Conservation (phyloP, 2,888 invertebrate genomes). For the Tuberolachnus salignus region DNA sequence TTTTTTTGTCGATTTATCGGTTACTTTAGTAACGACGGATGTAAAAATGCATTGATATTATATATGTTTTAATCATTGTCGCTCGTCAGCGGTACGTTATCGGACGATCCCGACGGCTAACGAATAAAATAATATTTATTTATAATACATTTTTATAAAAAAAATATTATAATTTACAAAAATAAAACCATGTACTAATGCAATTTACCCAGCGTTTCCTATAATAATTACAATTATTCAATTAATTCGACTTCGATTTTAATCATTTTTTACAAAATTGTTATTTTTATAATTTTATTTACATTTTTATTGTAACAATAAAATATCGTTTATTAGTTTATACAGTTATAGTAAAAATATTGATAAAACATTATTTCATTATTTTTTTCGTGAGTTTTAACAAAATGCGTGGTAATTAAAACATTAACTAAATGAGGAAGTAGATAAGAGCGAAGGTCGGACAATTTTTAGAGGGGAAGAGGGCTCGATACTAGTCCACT, state of each 20-base stretch:
- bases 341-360: background rate
- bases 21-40: too few relatives aligned
- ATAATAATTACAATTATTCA: conserved; percentile 12
- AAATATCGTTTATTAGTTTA: background rate
- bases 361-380: conserved; percentile 1
- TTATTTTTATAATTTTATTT: conserved; percentile 3
- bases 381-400: conserved; percentile 6
- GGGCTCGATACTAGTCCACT: background rate
- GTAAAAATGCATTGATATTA: too few relatives aligned
- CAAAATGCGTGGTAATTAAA: background rate
- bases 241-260: background rate
- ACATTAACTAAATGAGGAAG: background rate
- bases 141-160: too few relatives aligned
- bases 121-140: too few relatives aligned
- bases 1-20: too few relatives aligned
- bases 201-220: background rate
- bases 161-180: background rate
- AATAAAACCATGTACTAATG: background rate
- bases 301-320: background rate
- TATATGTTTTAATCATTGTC: too few relatives aligned
- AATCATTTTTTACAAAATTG: conserved; percentile 13
- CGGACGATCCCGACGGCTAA: too few relatives aligned
- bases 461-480: background rate
- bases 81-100: too few relatives aligned
- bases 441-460: background rate